These are phyloP conservation scores for Leucosticte australis DNA, from an alignment of 2,113 vertebrate species.

Conservation along the genomic window DNA sequence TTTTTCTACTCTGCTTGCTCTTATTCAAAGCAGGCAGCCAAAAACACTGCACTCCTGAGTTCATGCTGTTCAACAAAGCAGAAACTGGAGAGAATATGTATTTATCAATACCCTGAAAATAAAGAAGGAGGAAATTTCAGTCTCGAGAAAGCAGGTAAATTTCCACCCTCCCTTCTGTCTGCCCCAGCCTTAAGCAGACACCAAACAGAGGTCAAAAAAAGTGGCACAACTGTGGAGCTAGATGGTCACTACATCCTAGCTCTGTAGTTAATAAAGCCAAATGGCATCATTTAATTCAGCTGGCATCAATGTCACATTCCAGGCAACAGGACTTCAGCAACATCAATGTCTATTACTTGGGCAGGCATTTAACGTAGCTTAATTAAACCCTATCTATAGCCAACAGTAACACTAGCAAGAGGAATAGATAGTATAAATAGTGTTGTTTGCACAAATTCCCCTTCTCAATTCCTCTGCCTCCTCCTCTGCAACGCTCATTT, in stretches of 20 bases:
- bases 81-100: background rate
- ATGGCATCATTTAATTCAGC: conserved; percentile 36
- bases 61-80: background rate
- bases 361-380: conserved; percentile 45
- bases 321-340: conserved; percentile 15
- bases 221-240: background rate
- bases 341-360: conserved; percentile 37
- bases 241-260: background rate
- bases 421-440: conserved; percentile 39
- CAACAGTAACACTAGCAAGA: conserved; percentile 64
- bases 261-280: conserved; percentile 1
- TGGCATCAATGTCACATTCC: conserved; percentile 62
- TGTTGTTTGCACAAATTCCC: conserved; percentile 16
- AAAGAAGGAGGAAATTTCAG: background rate
- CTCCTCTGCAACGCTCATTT: conserved; percentile 19
- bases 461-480: conserved; percentile 42
- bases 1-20: background rate
- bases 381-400: conserved; percentile 72
- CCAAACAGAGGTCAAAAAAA: background rate
- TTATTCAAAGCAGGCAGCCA: background rate
- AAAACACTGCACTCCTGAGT: background rate
- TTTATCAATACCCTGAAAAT: background rate
- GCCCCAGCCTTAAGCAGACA: background rate
- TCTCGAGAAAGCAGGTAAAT: background rate
- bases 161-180: background rate